These are phyloP conservation scores for Calliphora vicina DNA, from an alignment of 1,140 invertebrate genomes.

Conservation along the genomic window DNA sequence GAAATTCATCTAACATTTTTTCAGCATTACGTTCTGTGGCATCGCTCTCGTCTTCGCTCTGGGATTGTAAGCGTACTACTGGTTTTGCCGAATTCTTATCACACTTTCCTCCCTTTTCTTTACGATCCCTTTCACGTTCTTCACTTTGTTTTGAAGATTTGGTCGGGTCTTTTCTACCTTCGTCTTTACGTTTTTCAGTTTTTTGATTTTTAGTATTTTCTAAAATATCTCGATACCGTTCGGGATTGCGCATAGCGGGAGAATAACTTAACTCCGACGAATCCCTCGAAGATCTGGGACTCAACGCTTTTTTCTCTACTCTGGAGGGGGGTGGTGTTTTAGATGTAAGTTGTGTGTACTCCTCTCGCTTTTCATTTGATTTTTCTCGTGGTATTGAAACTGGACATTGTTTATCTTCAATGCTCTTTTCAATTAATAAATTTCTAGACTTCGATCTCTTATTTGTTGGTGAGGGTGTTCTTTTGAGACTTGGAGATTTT, in stretches of 20 bases:
- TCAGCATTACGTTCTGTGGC: slow-evolving; percentile 51
- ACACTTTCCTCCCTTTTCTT: slow-evolving; percentile 33
- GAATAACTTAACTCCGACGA: slow-evolving; percentile 70
- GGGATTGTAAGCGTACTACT: slow-evolving; percentile 71
- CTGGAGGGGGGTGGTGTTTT: neutral
- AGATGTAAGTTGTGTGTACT: neutral
- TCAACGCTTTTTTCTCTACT: slow-evolving; percentile 1
- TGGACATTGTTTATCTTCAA: neutral
- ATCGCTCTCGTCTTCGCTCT: slow-evolving; percentile 69
- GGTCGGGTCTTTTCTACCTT: neutral
- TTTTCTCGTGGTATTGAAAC: neutral
- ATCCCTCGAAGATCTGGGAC: slow-evolving; percentile 37
- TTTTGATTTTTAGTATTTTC: slow-evolving; percentile 66
- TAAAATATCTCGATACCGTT: slow-evolving; percentile 70
- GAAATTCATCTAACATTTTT: slow-evolving; percentile 56
- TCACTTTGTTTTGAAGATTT: slow-evolving; percentile 34
- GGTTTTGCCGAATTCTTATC: slow-evolving; percentile 44
- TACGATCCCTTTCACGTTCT: slow-evolving; percentile 36
- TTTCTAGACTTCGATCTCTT: neutral
- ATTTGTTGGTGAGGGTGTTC: neutral
- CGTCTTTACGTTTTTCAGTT: slow-evolving; percentile 64
- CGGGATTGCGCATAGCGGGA: slow-evolving; percentile 70
- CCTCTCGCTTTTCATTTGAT: neutral
- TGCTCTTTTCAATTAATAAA: neutral
- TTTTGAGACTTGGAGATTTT: neutral